Evolutionary conservation across 2,113 vertebrate genomes (phyloP).

Genomic region (Melozone crissalis): DNA sequence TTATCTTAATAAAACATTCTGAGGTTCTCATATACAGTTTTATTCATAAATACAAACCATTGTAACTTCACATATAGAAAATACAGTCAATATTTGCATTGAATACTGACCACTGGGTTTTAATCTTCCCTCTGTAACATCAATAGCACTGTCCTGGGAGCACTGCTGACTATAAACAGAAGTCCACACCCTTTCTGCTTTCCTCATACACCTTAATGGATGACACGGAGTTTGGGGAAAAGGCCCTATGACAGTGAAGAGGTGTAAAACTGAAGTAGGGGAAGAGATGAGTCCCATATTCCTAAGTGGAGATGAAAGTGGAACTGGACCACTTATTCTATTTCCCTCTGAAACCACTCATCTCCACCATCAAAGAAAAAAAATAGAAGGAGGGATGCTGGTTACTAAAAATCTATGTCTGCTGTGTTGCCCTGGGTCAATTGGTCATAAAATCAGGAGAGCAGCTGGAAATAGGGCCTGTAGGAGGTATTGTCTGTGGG

Average conservation of each 20-base stretch:
- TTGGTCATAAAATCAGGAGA: neutral
- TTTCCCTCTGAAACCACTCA: constrained; percentile 28
- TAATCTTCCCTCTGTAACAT: neutral
- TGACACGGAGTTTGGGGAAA: neutral
- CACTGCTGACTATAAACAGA: neutral
- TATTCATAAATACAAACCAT: neutral
- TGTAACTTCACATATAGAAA: neutral
- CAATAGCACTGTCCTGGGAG: neutral
- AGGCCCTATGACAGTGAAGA: neutral
- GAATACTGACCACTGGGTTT: neutral
- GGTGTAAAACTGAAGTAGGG: neutral
- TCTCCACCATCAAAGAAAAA: neutral
- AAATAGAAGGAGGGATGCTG: neutral
- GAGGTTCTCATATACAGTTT: neutral
- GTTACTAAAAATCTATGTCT: neutral
- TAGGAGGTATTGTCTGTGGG: neutral
- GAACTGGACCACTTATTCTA: neutral
- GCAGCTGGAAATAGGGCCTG: neutral
- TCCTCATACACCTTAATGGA: neutral
- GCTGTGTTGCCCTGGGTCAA: neutral
- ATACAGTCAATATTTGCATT: neutral
- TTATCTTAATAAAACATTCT: neutral
- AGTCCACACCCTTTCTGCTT: neutral
- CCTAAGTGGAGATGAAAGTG: neutral
- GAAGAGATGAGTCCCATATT: neutral